Evolutionary conservation across 1,140 invertebrate genomes (phyloP).

Genomic region (Triops longicaudatus): DNA sequence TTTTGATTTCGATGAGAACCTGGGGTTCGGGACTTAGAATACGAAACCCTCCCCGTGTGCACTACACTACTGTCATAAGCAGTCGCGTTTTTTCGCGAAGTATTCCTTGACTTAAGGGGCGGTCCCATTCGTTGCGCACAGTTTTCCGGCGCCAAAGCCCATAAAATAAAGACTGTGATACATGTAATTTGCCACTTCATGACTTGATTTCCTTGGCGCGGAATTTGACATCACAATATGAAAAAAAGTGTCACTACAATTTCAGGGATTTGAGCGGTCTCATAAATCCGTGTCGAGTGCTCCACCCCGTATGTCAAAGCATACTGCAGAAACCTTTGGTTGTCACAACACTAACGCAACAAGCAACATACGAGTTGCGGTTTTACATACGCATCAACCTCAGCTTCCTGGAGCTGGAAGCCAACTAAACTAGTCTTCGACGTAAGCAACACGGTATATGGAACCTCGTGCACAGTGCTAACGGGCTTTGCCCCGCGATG

Average conservation of each 20-base stretch:
- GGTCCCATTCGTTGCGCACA: neutral
- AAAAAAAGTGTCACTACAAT: neutral
- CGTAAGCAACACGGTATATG: conserved; percentile 1
- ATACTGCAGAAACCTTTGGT: neutral
- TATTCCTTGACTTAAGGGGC: neutral
- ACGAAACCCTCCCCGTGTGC: neutral
- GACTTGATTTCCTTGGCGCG: neutral
- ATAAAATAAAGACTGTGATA: neutral
- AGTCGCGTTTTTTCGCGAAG: neutral
- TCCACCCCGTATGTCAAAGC: neutral
- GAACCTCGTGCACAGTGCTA: neutral
- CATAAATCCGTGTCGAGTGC: neutral
- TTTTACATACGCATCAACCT: conserved; percentile 1
- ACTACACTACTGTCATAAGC: neutral
- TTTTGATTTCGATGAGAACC: neutral
- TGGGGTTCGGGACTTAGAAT: neutral
- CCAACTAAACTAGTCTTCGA: conserved; percentile 12
- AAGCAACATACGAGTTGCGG: neutral
- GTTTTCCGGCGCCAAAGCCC: neutral
- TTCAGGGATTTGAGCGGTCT: neutral
- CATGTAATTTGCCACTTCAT: neutral
- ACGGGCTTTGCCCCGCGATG: neutral
- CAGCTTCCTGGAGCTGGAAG: conserved; percentile 10
- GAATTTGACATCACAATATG: neutral
- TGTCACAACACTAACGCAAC: neutral